These are phyloP conservation scores for Acronicta alni DNA, from an alignment of 2,888 invertebrate species.

Conservation along the genomic window DNA sequence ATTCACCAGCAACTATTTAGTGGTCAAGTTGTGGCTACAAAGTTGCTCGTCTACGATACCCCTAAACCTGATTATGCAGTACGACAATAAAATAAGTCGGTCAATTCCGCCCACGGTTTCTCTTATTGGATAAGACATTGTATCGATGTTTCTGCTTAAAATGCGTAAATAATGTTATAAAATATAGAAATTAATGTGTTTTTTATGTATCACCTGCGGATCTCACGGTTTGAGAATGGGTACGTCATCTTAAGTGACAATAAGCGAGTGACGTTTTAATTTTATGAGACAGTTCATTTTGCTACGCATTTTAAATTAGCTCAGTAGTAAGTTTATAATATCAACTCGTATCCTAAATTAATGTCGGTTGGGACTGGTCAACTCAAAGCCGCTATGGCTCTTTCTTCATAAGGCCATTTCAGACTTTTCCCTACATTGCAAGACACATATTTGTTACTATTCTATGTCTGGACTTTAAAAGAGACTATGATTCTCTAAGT, in stretches of 20 bases:
- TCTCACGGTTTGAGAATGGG: constrained; percentile 37
- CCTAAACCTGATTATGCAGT: constrained; percentile 51
- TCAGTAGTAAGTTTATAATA: constrained; percentile 1
- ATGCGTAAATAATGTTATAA: constrained; percentile 56
- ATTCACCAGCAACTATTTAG: constrained; percentile 29
- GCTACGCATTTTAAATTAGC: constrained; percentile 15
- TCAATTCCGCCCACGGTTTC: constrained; percentile 60
- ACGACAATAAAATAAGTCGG: constrained; percentile 59
- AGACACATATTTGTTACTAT: no score
- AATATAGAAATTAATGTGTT: constrained; percentile 52
- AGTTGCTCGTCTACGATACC: constrained; percentile 35
- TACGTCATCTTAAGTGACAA: constrained; percentile 11
- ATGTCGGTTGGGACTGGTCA: no score
- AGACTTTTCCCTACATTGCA: no score
- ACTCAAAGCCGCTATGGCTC: no score
- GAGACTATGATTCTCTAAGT: no score
- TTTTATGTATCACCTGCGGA: constrained; percentile 45
- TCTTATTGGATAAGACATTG: constrained; percentile 61
- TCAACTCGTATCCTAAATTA: not conserved
- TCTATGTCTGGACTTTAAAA: no score
- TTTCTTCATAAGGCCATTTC: no score
- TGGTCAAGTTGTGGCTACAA: constrained; percentile 20
- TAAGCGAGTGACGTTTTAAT: constrained; percentile 15
- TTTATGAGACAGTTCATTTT: constrained; percentile 19
- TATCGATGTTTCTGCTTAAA: constrained; percentile 48